These are phyloP conservation scores for Leptosomus discolor DNA, from an alignment of 2,113 vertebrate genomes.

Conservation along the genomic window DNA sequence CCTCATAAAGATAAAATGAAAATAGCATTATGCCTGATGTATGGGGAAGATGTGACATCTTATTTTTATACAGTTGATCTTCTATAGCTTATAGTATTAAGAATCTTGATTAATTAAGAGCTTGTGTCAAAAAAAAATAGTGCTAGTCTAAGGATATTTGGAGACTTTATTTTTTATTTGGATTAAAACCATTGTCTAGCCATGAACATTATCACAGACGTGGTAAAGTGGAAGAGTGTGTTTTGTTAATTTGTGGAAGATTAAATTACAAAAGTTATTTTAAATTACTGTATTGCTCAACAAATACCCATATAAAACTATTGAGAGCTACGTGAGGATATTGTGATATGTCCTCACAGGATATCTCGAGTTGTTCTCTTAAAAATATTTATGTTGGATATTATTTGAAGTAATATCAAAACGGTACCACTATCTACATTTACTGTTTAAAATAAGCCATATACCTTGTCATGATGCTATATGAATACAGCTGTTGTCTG, in stretches of 20 bases:
- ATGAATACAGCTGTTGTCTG: not conserved
- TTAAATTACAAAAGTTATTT: not conserved
- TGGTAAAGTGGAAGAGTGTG: not conserved
- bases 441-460: not conserved
- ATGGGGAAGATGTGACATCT: slow-evolving; percentile 35
- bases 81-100: slow-evolving; percentile 41
- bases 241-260: not conserved
- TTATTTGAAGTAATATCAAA: not conserved
- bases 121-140: not conserved
- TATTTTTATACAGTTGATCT: slow-evolving; percentile 52
- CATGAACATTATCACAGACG: not conserved
- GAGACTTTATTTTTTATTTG: not conserved
- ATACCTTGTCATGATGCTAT: not conserved
- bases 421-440: not conserved
- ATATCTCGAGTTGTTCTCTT: not conserved
- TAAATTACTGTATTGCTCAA: not conserved
- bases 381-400: not conserved
- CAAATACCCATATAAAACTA: not conserved
- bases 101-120: slow-evolving; percentile 64
- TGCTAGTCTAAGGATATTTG: not conserved
- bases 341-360: not conserved
- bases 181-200: not conserved
- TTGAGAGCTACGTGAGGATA: not conserved
- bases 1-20: slow-evolving; percentile 34
- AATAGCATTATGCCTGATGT: slow-evolving; percentile 45